Percentiles rank a stretch among this genome's conserved stretches.
phyloP scores from a whole-genome alignment of 2,888 invertebrate species.

The Lochmaea capreae region DNA sequence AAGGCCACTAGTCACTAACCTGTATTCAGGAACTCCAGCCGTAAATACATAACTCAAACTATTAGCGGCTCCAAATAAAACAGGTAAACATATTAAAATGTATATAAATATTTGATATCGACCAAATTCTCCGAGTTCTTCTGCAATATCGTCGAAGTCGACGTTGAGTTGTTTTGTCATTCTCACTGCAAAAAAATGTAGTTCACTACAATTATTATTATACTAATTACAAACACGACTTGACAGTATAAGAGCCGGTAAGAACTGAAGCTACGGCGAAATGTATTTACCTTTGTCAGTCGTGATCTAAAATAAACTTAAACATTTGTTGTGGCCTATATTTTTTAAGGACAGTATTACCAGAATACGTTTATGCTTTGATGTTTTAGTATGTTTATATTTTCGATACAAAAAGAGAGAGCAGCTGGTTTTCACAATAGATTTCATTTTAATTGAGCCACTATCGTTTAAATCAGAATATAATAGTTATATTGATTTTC shows the following conservation, averaged over 20 bases:
- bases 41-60: constrained; percentile 74
- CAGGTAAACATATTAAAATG: constrained; percentile 70
- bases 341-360: no score
- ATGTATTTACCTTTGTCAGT: no score
- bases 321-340: no score
- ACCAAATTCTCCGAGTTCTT: constrained; percentile 72
- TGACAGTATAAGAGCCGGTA: not conserved
- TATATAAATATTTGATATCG: constrained; percentile 70
- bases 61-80: constrained; percentile 72
- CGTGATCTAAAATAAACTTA: no score
- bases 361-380: no score
- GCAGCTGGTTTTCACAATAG: no score
- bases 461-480: no score
- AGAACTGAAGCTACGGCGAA: not conserved
- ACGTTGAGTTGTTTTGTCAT: constrained; percentile 55
- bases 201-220: not conserved
- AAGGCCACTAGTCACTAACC: constrained; percentile 60
- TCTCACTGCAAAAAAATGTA: constrained; percentile 15
- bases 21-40: constrained; percentile 71
- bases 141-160: constrained; percentile 73
- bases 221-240: not conserved
- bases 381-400: no score
- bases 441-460: no score
- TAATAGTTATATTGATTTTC: no score
- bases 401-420: no score